Evolutionary conservation across 1,140 invertebrate genomes (phyloP).

Genomic region (Drosophila sp.): DNA sequence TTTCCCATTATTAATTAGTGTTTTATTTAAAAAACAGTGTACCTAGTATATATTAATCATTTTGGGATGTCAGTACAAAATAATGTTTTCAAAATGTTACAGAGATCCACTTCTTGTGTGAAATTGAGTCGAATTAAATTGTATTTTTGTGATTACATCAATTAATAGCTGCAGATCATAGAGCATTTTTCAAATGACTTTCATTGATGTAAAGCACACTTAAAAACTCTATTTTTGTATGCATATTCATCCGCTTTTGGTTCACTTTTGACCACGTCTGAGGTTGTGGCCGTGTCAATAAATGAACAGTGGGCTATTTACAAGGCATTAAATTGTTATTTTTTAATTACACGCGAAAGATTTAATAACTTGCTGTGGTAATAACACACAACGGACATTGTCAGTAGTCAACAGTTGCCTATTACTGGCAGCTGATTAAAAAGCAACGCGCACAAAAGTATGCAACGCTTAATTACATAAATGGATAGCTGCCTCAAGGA

Average conservation of each 20-base stretch:
- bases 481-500: slow-evolving; percentile 34
- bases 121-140: too few relatives aligned
- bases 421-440: slow-evolving; percentile 51
- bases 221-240: neutral
- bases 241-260: neutral
- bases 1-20: too few relatives aligned
- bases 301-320: slow-evolving; percentile 62
- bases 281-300: slow-evolving; percentile 60
- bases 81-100: too few relatives aligned
- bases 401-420: slow-evolving; percentile 14
- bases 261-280: slow-evolving; percentile 13
- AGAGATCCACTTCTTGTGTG: too few relatives aligned
- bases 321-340: slow-evolving; percentile 78
- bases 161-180: neutral
- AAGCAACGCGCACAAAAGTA: slow-evolving; percentile 53
- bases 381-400: slow-evolving; percentile 70
- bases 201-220: neutral
- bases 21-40: neutral
- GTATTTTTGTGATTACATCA: too few relatives aligned
- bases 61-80: too few relatives aligned
- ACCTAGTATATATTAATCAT: too few relatives aligned
- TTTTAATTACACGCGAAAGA: slow-evolving; percentile 81
- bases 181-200: neutral
- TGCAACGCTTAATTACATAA: slow-evolving; percentile 78
- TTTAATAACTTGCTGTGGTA: slow-evolving; percentile 76